Base-by-base conservation (phyloP, 1,140 invertebrate species). In the Diorhabda carinulata region DNA sequence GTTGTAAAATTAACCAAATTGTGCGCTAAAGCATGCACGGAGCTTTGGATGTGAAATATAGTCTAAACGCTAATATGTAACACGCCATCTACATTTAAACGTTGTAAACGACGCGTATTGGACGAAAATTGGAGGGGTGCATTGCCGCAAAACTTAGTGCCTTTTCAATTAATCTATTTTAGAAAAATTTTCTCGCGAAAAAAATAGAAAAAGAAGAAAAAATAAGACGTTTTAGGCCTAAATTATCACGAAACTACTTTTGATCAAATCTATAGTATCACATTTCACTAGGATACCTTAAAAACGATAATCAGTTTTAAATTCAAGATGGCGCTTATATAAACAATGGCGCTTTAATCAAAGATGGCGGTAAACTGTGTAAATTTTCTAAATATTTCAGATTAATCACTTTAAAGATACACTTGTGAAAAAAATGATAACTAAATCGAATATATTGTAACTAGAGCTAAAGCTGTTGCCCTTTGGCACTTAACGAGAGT, bases 71-170 rank as follows among this genome's bases (percentile, higher is more conserved):
- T 71, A 68, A 65, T 6, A 52, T 69, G 59, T 67, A 70, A 69
- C 72, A 70, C 65, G 69, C 57, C 71, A 60, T 56, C n/a, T 61
- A 47, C 68, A 57, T 58, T 41, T 62, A 66, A 61, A 72, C 69
- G 65, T 45, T 66, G 69, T 70, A 47, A 52, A 68, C 58, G 70
- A 63, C 70, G 68, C 67, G 71, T 67, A 68, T 64, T 77, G 77
- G 77, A 78, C 77, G 77, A 77, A 73, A 70, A 67, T 66, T 69
- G 74, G 72, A 76, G 76, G 76, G 77, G 77, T 77, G 77, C 77
- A 77, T 77, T 76, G 75, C 75, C 68, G 76, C 76, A 66, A 66
- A 73, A 74, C 66, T 76, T 78, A 73, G 77, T 78, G 77, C 75
- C 76, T 66, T 73, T 70, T 70, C 57, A 8, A 52, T n/a, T 52